These are phyloP conservation scores for Torymus aiolomorphi DNA, from an alignment of 2,888 invertebrate species.

Conservation along the genomic window DNA sequence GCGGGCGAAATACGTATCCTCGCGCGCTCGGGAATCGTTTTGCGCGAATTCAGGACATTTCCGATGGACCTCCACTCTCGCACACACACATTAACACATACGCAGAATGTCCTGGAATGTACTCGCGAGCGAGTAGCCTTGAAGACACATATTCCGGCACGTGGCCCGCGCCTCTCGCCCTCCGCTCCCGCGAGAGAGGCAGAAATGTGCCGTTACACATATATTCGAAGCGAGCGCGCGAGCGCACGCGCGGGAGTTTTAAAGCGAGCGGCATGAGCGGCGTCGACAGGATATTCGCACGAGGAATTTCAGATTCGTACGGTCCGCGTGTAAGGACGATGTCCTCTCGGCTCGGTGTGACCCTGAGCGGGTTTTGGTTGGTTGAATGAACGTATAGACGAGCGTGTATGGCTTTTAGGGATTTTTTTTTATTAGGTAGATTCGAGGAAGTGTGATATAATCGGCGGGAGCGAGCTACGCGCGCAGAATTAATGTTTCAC, in stretches of 20 bases:
- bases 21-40: constrained; percentile 23
- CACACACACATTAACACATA: not conserved
- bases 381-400: too few species aligned
- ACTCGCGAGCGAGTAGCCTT: constrained; percentile 36
- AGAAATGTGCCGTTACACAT: constrained; percentile 55
- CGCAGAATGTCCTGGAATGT: constrained; percentile 46
- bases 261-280: too few species aligned
- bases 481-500: too few species aligned
- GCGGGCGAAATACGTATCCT: constrained; percentile 19
- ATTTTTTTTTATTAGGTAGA: too few species aligned
- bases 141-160: constrained; percentile 45
- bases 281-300: not conserved
- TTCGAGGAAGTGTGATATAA: too few species aligned
- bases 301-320: too few species aligned
- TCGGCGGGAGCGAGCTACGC: too few species aligned
- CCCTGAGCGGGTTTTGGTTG: too few species aligned
- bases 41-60: constrained; percentile 50
- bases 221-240: constrained; percentile 28
- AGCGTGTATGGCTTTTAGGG: too few species aligned
- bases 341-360: too few species aligned
- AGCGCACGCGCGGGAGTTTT: not conserved
- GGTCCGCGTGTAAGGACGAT: too few species aligned
- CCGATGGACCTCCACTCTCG: constrained; percentile 23
- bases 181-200: constrained; percentile 18
- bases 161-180: constrained; percentile 22